These are phyloP conservation scores for Buceros bicornis DNA, from an alignment of 2,797 vertebrate species.

Conservation along the genomic window DNA sequence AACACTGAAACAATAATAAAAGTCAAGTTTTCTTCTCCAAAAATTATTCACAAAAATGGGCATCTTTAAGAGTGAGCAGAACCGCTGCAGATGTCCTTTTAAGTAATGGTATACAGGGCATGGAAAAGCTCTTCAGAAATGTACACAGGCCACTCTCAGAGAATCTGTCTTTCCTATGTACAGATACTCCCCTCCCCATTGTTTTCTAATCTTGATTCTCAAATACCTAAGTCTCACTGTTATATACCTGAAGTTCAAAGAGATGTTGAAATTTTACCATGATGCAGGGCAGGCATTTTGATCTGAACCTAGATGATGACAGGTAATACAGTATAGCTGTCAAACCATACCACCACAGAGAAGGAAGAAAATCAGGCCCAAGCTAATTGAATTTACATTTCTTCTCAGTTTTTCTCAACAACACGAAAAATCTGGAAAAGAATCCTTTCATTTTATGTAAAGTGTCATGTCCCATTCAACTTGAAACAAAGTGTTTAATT, in stretches of 20 bases:
- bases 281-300: neutral
- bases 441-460: neutral
- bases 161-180: neutral
- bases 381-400: neutral
- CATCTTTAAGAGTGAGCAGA: neutral
- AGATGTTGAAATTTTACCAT: neutral
- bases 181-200: neutral
- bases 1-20: neutral
- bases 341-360: neutral
- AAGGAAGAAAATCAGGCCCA: neutral
- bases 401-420: neutral
- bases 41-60: neutral
- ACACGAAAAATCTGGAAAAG: neutral
- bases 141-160: neutral
- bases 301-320: neutral
- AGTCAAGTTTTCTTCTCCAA: neutral
- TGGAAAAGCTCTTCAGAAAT: neutral
- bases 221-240: neutral
- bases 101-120: neutral
- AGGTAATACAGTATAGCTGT: neutral
- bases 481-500: slow-evolving; percentile 10
- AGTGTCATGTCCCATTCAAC: neutral
- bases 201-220: neutral
- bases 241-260: neutral
- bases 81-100: neutral